Percentiles rank a stretch among this genome's conserved stretches.
Evolutionary conservation across 1,140 invertebrate species (phyloP).

Genomic region (Phymorhynchus buccinoides): DNA sequence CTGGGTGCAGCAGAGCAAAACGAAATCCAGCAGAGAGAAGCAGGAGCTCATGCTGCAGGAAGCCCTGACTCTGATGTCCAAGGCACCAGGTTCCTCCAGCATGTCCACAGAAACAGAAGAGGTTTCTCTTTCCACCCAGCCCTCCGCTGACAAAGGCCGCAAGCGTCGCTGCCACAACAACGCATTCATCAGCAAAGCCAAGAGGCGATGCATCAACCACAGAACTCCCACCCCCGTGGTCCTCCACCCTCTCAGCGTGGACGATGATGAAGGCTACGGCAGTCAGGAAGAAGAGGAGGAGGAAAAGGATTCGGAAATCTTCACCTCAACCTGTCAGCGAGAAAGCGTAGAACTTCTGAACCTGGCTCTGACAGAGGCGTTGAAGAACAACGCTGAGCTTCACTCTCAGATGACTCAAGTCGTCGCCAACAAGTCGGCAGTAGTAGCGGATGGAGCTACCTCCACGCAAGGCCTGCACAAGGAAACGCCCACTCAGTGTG

Average conservation of each 20-base stretch:
- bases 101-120: too few species aligned
- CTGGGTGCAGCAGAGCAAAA: not conserved
- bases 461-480: not conserved
- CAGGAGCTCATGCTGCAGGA: not conserved
- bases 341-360: constrained; percentile 11
- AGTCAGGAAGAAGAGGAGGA: not conserved
- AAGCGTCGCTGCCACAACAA: not conserved
- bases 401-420: not conserved
- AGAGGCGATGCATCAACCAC: not conserved
- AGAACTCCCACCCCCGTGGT: not conserved
- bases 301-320: not conserved
- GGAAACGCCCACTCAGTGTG: not conserved
- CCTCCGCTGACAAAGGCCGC: not conserved
- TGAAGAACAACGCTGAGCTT: constrained; percentile 22
- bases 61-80: not conserved
- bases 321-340: too few species aligned
- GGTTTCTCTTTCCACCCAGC: too few species aligned
- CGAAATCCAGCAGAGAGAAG: not conserved
- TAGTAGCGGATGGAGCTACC: not conserved
- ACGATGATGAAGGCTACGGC: constrained; percentile 2
- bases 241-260: not conserved
- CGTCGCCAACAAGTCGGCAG: not conserved
- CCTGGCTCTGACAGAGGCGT: not conserved
- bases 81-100: not conserved
- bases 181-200: not conserved